Conservation (phyloP, 2,113 vertebrate genomes). For the Crocuta crocuta region DNA sequence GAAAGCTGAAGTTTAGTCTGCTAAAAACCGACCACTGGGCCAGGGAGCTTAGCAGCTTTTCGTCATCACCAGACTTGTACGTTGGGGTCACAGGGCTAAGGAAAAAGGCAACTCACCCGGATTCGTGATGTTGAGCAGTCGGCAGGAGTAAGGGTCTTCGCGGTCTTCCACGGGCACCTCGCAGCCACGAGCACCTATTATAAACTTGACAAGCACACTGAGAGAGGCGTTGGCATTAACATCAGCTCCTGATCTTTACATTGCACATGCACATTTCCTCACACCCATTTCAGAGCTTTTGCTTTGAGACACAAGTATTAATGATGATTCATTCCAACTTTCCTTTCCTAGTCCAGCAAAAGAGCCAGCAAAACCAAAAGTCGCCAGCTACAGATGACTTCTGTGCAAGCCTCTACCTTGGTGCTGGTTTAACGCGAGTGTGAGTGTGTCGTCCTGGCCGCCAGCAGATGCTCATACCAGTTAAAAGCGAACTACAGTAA, state of each 20-base stretch:
- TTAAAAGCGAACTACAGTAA: not conserved
- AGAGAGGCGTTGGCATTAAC: constrained; percentile 82
- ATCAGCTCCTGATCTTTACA: constrained; percentile 70
- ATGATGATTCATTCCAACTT: not conserved
- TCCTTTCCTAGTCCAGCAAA: not conserved
- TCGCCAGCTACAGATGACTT: not conserved
- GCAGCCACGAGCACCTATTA: constrained; percentile 95
- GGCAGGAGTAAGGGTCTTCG: constrained; percentile 97
- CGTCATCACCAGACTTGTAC: not conserved
- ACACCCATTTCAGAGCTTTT: not conserved
- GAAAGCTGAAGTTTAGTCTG: not conserved
- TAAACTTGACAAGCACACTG: constrained; percentile 98
- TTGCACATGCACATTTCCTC: constrained; percentile 16
- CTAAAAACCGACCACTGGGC: not conserved
- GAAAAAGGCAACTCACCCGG: constrained; percentile 88
- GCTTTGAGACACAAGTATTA: not conserved
- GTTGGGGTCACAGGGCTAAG: fast-evolving
- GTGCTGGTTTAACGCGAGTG: not conserved
- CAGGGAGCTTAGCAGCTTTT: not conserved
- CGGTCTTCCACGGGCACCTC: constrained; percentile 95
- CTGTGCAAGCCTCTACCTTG: not conserved
- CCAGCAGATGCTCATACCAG: not conserved
- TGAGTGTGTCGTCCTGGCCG: not conserved
- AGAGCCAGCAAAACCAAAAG: not conserved
- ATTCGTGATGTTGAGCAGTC: constrained; percentile 93